A percentile compares a stretch with the other conserved stretches of the same genome.
Conservation (phyloP, 2,888 invertebrate genomes). For the Agrochola lychnidis region DNA sequence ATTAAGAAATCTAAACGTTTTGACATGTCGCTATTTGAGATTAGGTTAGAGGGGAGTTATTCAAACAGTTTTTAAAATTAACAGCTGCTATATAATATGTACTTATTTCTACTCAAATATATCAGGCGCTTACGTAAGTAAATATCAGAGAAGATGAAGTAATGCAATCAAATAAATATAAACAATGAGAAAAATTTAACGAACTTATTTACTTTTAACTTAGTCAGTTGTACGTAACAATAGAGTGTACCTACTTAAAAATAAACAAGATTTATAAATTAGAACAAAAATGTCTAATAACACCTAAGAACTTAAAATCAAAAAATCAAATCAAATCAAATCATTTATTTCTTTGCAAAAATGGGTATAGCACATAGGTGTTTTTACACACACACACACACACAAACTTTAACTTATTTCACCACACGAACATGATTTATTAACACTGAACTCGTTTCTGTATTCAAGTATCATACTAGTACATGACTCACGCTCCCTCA, state of each 20-base stretch:
- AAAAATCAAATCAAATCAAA: too few species aligned
- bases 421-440: background rate
- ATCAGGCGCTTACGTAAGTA: too few species aligned
- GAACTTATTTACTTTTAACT: background rate
- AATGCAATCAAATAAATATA: background rate
- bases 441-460: background rate
- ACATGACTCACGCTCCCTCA: slow-evolving; percentile 11
- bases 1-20: too few species aligned
- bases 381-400: too few species aligned
- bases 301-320: too few species aligned
- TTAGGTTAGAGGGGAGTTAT: background rate
- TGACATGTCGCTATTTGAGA: too few species aligned
- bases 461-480: background rate
- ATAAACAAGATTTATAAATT: background rate
- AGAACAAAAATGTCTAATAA: background rate
- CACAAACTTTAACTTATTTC: background rate
- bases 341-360: too few species aligned
- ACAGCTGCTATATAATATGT: background rate
- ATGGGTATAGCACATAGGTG: too few species aligned
- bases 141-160: background rate
- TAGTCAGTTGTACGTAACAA: background rate
- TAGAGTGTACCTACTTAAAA: background rate
- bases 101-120: background rate
- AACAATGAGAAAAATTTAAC: background rate
- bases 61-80: background rate